Base-by-base conservation (phyloP, 2,888 invertebrate genomes). In the Ethmia dodecea region DNA sequence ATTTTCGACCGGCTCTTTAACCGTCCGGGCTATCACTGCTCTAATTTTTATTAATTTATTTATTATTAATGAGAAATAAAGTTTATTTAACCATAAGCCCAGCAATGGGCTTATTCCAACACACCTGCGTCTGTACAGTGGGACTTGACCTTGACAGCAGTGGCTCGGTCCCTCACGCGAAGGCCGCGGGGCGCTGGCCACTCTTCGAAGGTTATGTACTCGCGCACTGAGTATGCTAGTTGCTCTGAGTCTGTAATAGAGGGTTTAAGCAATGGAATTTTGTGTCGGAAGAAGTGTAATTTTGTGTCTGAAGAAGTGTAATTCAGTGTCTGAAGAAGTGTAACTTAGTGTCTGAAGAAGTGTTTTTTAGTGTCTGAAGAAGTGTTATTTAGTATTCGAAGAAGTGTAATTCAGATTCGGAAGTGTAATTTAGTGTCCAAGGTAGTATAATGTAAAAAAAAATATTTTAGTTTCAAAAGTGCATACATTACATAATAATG, bases 201-300 rank as follows among this genome's bases (percentile, higher is more conserved):
- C 16, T 93, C 93, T 42, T 94, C 94, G 42, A 95, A 94, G 37
- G 94, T 92, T 30, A 98, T 95, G 64, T 97, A 94, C 73, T 99
- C 99, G 6, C 99, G 90, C 28, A 99, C 93, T 0, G 96, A 94
- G 70, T 97, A 99, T 38, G 95, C 94, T 77, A 99, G 89, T 51
- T 91, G 89, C 3, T 87, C 84, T 45, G 94, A 92, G 57, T 94
- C 95, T 80, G 59, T 0, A 40, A 20, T 28, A 39, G 36, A 32
- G 20, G 1, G 6, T 20, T 3, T n/a, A n/a, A n/a, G n/a, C n/a
- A n/a, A n/a, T n/a, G n/a, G n/a, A n/a, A n/a, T 8, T 20, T 20
- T 20, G 6, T 20, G 20, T 20, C 9, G 9, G 1, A 20, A 3
- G 9, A 20, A 6, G 20, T 20, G 9, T 6, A 20, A 20, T 8